Base-by-base conservation (phyloP, 2,888 invertebrate species). In the Drosophila robusta region DNA sequence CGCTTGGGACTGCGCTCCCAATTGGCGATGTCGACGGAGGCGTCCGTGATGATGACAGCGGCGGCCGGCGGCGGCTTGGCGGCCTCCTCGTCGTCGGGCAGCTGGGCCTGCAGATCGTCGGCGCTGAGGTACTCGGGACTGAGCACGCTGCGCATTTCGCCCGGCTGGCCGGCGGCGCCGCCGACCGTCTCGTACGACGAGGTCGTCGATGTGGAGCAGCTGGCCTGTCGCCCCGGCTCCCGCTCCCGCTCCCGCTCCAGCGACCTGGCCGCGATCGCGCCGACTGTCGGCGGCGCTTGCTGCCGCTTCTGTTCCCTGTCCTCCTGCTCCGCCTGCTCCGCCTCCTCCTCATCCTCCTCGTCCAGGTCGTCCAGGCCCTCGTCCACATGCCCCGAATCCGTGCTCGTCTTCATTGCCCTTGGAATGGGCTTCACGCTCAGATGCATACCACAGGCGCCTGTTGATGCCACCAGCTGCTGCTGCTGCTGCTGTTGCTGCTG, bases 31-130 rank as follows among this genome's bases (percentile, higher is more conserved):
- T 95, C 95, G 7, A 95, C 94, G 1, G 95, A 95, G 0, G 95
- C 95, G 85, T 95, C 95, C 0, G 95, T 95, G 8, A 96, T 94
- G 68, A 95, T 95, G 2, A 96, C 95, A 77, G 95, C 94, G 7
- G 95, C 95, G 7, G 95, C 94, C 68, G 93, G 93, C 7, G 57
- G 68, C 0, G 60, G 44, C 50, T 72, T 71, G 12, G 22, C 36
- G 0, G 50, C 24, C 12, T 78, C 67, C 36, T 80, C 89, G 14
- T 89, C 79, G 8, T 80, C 61, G 11, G 77, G 70, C 46, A 80
- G 54, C 65, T 87, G 82, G 0, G 65, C 93, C 92, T 89, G 91
- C 57, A 92, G 87, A 80, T 92, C 91, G 92, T 94, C 90, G 92
- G 94, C 78, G 92, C 94, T 92, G 14, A 91, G 80, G 64, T 89